Conservation (phyloP, 2,113 vertebrate species). For the Rhabdomys dilectus region DNA sequence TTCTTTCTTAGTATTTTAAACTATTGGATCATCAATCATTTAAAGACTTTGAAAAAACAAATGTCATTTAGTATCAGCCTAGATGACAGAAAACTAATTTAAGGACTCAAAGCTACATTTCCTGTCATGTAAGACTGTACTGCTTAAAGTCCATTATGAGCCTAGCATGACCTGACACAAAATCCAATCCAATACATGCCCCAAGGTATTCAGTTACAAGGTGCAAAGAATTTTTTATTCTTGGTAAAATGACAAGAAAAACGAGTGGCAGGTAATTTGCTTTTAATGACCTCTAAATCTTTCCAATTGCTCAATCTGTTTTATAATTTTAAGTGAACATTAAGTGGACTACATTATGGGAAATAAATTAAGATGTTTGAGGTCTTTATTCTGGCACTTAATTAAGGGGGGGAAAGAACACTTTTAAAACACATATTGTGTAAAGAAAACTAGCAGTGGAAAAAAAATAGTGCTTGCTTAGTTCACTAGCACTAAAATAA, state of each 20-base stretch:
- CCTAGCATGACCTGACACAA: slow-evolving; percentile 50
- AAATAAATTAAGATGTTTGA: neutral
- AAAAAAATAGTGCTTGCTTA: neutral
- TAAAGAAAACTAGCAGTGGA: neutral
- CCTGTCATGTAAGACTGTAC: slow-evolving; percentile 51
- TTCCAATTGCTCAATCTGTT: slow-evolving; percentile 13
- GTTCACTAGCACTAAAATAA: neutral
- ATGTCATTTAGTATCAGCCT: slow-evolving; percentile 48
- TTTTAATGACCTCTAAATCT: slow-evolving; percentile 47
- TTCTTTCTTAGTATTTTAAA: slow-evolving; percentile 62
- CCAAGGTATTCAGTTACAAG: slow-evolving; percentile 48
- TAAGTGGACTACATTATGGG: rapidly evolving
- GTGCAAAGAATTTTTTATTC: neutral
- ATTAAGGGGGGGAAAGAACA: neutral
- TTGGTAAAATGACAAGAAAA: neutral
- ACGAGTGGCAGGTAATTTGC: slow-evolving; percentile 8
- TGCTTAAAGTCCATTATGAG: slow-evolving; percentile 67
- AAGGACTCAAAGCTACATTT: slow-evolving; percentile 65
- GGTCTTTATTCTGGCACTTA: neutral
- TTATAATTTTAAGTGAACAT: neutral
- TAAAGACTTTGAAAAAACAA: slow-evolving; percentile 34
- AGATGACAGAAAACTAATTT: slow-evolving; percentile 73
- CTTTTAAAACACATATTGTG: neutral
- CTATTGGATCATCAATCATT: slow-evolving; percentile 67
- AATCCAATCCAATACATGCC: slow-evolving; percentile 60